phyloP scores from a whole-genome alignment of 2,797 vertebrate species.

The Furcifer pardalis region DNA sequence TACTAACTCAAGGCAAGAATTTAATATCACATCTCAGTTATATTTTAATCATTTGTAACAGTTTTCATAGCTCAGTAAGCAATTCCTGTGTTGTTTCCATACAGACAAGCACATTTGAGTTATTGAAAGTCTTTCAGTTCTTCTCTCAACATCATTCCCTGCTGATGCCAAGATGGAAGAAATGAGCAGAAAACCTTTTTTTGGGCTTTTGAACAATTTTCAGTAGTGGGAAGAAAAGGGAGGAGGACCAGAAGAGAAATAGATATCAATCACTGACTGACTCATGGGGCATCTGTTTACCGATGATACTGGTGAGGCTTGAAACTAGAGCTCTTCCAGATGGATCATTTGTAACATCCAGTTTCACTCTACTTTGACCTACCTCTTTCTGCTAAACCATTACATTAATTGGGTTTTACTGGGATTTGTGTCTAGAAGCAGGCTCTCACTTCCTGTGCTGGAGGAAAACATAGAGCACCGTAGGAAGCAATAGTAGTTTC shows the following conservation, averaged over 20 bases:
- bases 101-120: background rate
- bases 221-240: background rate
- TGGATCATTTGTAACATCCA: too few relatives aligned
- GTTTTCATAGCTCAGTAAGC: background rate
- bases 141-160: background rate
- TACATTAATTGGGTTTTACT: too few relatives aligned
- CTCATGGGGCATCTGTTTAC: background rate
- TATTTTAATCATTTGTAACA: background rate
- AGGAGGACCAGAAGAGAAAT: background rate
- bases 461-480: too few relatives aligned
- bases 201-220: background rate
- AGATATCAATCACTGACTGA: background rate
- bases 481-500: too few relatives aligned
- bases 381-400: too few relatives aligned
- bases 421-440: too few relatives aligned
- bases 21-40: background rate
- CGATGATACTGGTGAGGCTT: background rate
- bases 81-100: background rate
- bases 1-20: too few relatives aligned
- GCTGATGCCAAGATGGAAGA: background rate
- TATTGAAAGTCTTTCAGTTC: background rate
- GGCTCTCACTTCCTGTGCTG: too few relatives aligned
- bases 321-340: background rate
- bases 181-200: background rate
- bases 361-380: too few relatives aligned